Evolutionary conservation across 2,113 vertebrate species (phyloP), one percentile per base, ranked within the genome.

Genomic region (Paedocypris sp.): DNA sequence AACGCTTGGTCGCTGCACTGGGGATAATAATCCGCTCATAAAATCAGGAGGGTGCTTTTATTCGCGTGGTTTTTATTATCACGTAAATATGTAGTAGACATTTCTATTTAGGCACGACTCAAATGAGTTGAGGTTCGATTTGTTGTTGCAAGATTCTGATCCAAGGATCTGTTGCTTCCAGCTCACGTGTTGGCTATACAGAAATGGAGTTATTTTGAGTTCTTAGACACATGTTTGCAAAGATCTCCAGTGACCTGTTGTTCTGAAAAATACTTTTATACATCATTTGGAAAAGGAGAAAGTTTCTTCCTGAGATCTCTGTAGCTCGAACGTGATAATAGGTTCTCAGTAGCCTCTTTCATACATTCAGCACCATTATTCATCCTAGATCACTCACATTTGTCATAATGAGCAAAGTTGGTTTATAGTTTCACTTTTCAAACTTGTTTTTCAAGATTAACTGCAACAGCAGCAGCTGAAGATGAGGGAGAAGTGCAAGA

Each of bases 201-300:
- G 41, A 23, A 25, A 35, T 35, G 16, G 8, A 29, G 23, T 18
- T 38, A 20, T 39, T 54, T 54, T 39, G 36, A 25, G 51, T 35
- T 38, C 6, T 20, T n/a, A 38, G 31, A 60, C 15, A 60, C 43
- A 29, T n/a, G n/a, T n/a, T n/a, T n/a, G n/a, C 39, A 53, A 42
- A 57, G 52, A 51, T 70, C 64, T 77, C 72, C 75, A 73, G 74
- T 70, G 70, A 72, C 70, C 74, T 73, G 74, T 79, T 77, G 74
- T 67, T 31, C 59, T 72, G 70, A 75, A 69, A 78, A 69, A 68
- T 52, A 66, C 54, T 65, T 70, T 62, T 59, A 66, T 70, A 58
- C 64, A 49, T n/a, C 45, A 66, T 62, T 58, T 47, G 51, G 56
- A 31, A 53, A 56, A 62, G 51, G 31, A 57, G 43, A 61, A 59